These are phyloP conservation scores for Brotula barbata DNA, from an alignment of 2,797 vertebrate species.

Conservation along the genomic window DNA sequence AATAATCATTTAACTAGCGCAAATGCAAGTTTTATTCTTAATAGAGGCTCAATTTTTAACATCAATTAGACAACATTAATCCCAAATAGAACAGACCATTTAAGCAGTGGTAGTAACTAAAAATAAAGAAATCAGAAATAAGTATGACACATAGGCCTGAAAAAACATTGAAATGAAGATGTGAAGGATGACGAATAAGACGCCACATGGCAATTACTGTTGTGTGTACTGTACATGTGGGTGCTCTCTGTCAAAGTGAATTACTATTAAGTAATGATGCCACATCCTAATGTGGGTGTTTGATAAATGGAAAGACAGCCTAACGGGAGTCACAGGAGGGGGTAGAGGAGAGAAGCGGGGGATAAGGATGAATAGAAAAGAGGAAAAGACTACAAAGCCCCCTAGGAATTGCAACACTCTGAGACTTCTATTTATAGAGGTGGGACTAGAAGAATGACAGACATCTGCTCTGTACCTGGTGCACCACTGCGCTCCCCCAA, in stretches of 20 bases:
- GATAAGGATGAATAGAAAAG: constrained; percentile 31
- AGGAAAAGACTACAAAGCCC: constrained; percentile 54
- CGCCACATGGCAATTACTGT: constrained; percentile 4
- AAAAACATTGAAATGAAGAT: constrained; percentile 1
- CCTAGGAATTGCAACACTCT: constrained; percentile 52
- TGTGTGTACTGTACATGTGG: constrained; percentile 9
- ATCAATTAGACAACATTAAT: no score
- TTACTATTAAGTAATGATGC: constrained; percentile 43
- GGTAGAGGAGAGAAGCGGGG: constrained; percentile 23
- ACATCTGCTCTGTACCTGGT: constrained; percentile 58
- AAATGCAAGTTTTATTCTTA: no score
- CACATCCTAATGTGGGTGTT: constrained; percentile 40
- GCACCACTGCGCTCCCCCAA: constrained; percentile 35
- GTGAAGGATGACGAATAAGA: constrained; percentile 11
- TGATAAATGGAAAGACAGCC: constrained; percentile 52
- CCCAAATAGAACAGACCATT: no score
- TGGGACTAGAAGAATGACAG: constrained; percentile 69
- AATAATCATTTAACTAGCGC: not conserved
- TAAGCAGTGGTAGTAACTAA: no score
- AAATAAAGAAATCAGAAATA: not conserved
- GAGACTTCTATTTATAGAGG: constrained; percentile 76
- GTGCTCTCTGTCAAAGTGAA: constrained; percentile 38
- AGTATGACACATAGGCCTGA: not conserved
- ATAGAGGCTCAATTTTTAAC: no score
- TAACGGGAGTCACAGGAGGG: constrained; percentile 37